Conservation (phyloP, 2,888 invertebrate genomes). For the Eremobia ochroleuca region DNA sequence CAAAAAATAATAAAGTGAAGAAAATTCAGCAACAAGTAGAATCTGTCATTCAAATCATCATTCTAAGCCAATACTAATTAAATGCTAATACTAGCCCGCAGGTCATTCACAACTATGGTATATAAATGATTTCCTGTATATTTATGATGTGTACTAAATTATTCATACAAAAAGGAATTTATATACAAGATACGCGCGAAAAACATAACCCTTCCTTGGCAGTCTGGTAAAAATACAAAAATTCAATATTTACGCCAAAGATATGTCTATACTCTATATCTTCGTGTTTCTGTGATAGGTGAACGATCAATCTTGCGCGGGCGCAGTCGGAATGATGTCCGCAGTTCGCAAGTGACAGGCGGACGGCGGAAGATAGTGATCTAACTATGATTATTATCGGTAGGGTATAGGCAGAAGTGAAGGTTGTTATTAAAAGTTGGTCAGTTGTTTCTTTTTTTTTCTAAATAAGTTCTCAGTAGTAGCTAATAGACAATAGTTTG, state of each 20-base stretch:
- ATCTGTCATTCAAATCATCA: too few species aligned
- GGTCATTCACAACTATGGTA: neutral
- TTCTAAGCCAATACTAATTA: too few species aligned
- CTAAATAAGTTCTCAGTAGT: neutral
- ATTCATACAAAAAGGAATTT: neutral
- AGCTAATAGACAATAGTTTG: neutral
- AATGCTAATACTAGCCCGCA: neutral
- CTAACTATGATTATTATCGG: constrained; percentile 34
- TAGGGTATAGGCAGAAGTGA: constrained; percentile 30
- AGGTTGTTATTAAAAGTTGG: constrained; percentile 24
- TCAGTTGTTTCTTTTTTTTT: too few species aligned
- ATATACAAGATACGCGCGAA: too few species aligned
- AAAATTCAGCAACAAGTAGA: too few species aligned
- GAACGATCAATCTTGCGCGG: constrained; percentile 80
- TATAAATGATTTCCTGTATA: too few species aligned
- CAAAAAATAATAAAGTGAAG: too few species aligned
- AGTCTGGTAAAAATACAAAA: too few species aligned
- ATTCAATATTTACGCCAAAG: too few species aligned
- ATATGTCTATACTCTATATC: constrained; percentile 38
- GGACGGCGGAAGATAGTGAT: constrained; percentile 40
- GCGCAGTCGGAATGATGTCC: constrained; percentile 73
- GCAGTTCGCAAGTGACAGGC: constrained; percentile 60
- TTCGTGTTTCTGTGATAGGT: constrained; percentile 67
- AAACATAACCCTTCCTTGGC: too few species aligned
- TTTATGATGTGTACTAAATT: neutral